A percentile compares a stretch with the other conserved stretches of the same genome.
These are phyloP conservation scores for Actinia equina DNA, from an alignment of 64 coral and sea anemone genomes.

Conservation along the genomic window DNA sequence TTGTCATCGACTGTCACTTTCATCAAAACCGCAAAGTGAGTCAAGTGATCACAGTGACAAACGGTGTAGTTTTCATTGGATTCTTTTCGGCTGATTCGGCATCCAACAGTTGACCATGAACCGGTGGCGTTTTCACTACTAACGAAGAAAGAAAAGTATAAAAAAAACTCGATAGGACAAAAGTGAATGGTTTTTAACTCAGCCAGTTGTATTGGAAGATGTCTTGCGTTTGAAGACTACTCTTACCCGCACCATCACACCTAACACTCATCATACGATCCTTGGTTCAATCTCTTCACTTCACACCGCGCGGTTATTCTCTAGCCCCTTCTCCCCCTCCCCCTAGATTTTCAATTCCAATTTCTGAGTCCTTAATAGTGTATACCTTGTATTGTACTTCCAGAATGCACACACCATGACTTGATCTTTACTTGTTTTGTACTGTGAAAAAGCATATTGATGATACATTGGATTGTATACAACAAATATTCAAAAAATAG, in stretches of 20 bases:
- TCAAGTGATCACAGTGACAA: slow-evolving; percentile 72
- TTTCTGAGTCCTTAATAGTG: neutral
- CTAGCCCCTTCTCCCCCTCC: too few species aligned
- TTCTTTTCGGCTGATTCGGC: slow-evolving; percentile 27
- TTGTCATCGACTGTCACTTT: slow-evolving; percentile 31
- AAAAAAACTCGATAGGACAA: too few species aligned
- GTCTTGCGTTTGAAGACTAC: too few species aligned
- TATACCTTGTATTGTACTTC: slow-evolving; percentile 43
- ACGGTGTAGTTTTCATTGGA: slow-evolving; percentile 46
- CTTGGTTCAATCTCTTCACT: too few species aligned
- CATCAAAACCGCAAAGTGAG: slow-evolving; percentile 80
- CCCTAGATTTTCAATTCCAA: neutral
- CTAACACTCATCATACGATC: too few species aligned
- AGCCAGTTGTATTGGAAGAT: too few species aligned
- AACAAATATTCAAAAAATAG: too few species aligned
- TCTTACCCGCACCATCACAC: too few species aligned
- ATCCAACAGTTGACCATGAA: slow-evolving; percentile 62
- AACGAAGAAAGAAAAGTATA: neutral
- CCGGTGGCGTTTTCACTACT: slow-evolving; percentile 19
- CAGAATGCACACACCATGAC: slow-evolving; percentile 74
- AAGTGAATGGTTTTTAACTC: too few species aligned
- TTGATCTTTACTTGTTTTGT: slow-evolving; percentile 5
- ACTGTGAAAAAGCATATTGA: neutral
- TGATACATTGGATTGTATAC: too few species aligned
- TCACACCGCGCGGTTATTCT: too few species aligned